These are phyloP conservation scores for Epinotia nisella DNA, from an alignment of 2,888 invertebrate species.

Conservation along the genomic window DNA sequence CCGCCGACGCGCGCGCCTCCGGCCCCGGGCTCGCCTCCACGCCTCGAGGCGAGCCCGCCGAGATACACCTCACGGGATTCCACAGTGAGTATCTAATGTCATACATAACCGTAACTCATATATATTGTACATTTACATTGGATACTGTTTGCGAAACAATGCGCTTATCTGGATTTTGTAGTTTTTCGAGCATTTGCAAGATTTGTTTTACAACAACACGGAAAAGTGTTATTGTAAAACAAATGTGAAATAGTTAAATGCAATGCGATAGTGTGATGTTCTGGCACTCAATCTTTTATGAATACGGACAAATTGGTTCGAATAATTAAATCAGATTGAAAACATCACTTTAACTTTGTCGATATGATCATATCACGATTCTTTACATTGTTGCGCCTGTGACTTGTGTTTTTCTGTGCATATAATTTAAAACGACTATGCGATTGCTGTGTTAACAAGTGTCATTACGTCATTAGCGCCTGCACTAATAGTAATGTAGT, in stretches of 20 bases:
- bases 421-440: background rate
- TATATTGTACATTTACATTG: background rate
- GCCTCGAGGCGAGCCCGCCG: slow-evolving; percentile 71
- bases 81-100: slow-evolving; percentile 65
- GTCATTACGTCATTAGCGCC: background rate
- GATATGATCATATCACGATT: slow-evolving; percentile 30
- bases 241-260: background rate
- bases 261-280: background rate
- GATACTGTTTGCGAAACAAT: background rate
- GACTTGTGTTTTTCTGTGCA: background rate
- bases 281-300: slow-evolving; percentile 4
- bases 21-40: slow-evolving; percentile 76
- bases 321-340: background rate
- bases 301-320: background rate
- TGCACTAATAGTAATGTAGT: too few species aligned
- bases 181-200: background rate
- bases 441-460: background rate
- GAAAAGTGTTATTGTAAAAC: background rate
- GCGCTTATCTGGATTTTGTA: background rate
- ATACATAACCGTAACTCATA: too few species aligned
- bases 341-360: background rate
- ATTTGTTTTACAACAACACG: background rate
- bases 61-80: slow-evolving; percentile 78
- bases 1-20: slow-evolving; percentile 74
- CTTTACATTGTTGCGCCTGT: background rate